These are phyloP conservation scores for Gracilinanus agilis DNA, from an alignment of 2,113 vertebrate species.

Conservation along the genomic window DNA sequence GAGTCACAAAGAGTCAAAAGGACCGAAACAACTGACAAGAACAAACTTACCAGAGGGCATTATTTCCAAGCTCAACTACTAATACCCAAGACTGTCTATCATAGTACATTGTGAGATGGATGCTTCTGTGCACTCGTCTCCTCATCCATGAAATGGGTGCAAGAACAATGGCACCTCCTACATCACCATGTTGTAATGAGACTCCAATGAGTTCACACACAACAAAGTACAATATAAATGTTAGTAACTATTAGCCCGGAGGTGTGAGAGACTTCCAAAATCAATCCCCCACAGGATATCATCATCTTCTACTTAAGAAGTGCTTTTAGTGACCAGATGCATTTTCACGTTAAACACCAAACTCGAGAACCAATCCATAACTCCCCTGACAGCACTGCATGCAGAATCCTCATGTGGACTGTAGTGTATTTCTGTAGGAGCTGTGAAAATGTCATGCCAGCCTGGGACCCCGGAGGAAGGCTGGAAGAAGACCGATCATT, in stretches of 20 bases:
- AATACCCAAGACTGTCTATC: not conserved
- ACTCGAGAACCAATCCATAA: not conserved
- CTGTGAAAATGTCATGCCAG: slow-evolving; percentile 64
- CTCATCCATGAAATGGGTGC: not conserved
- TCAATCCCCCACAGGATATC: not conserved
- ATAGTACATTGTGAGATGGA: too few species aligned
- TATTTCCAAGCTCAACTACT: not conserved
- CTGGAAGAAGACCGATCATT: not conserved
- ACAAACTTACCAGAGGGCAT: not conserved
- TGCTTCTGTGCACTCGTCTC: not conserved
- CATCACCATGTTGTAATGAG: not conserved
- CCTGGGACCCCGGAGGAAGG: slow-evolving; percentile 6
- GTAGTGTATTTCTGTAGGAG: not conserved
- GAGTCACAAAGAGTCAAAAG: too few species aligned
- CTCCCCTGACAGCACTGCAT: not conserved
- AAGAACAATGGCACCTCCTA: too few species aligned
- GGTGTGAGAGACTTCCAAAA: not conserved
- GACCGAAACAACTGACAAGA: too few species aligned
- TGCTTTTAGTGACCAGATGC: not conserved
- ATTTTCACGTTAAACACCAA: not conserved
- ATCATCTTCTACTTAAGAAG: not conserved
- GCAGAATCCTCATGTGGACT: not conserved
- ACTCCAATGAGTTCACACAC: not conserved
- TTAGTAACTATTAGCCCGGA: not conserved
- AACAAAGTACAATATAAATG: not conserved